Evolutionary conservation across 2,797 vertebrate species (phyloP), one percentile per base, ranked within the genome.

Genomic region (Pyrocephalus nanus): DNA sequence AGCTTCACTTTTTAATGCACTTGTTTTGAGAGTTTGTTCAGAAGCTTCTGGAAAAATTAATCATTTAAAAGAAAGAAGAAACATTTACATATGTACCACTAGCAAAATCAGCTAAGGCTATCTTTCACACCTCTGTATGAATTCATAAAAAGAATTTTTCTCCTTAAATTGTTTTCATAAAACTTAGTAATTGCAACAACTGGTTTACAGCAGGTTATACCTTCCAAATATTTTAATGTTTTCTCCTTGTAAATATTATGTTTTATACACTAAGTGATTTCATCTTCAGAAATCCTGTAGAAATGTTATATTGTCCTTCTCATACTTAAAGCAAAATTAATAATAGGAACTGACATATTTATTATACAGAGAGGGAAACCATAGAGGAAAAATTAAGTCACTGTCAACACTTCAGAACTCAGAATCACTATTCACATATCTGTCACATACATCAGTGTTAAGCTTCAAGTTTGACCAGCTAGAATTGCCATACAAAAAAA

Each of bases 21-120:
- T 76, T 79, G 34, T 87, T 93, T 86, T 81, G 60, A 76, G 75
- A 91, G 55, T 55, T 90, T 76, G 25, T 75, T 88, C 70, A 84
- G 82, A 93, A 94, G 29, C 32, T 82, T 93, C 87, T 90, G 32
- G 79, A 88, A 94, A 88, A 81, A 92, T 38, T 71, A 83, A 61
- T 75, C 1, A 66, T 88, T 94, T 91, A 81, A 88, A 90, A 54
- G 73, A 81, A 75, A 78, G 32, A 81, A 34, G 26, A 76, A 91
- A 53, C 14, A 67, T 73, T 88, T 87, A 51, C 8, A n/a, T 42
- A 30, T 10, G 10, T 40, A 64, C n/a, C 25, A 14, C 17, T 75
- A 83, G 15, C 48, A 78, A 81, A 95, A 78, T 0, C 14, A 48
- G 23, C 36, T 36, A 78, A 64, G n/a, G 67, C 36, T 53, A 15